Conservation (phyloP, 2,888 invertebrate species). For the Drosophila tripunctata region DNA sequence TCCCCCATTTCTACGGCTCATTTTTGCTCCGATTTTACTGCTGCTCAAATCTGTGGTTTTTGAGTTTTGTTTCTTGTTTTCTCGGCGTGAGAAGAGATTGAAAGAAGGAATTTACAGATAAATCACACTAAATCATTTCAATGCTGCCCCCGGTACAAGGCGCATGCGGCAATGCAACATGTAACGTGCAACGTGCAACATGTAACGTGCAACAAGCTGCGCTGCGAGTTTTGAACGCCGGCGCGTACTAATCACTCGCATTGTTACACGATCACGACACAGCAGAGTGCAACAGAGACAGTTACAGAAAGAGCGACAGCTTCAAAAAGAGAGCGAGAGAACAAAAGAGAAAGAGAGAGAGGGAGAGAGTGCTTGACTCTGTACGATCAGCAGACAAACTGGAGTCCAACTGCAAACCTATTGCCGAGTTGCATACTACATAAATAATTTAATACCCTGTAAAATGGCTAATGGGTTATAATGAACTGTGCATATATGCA, state of each 20-base stretch:
- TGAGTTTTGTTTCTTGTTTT: background rate
- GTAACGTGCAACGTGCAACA: slow-evolving; percentile 16
- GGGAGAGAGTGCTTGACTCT: slow-evolving; percentile 18
- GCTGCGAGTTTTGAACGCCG: slow-evolving; percentile 71
- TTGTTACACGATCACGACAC: slow-evolving; percentile 74
- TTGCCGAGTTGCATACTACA: slow-evolving; percentile 16
- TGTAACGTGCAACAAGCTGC: slow-evolving; percentile 20
- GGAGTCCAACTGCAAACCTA: slow-evolving; percentile 44
- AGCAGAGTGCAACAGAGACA: background rate
- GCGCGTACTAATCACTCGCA: slow-evolving; percentile 81
- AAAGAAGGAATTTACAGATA: slow-evolving; percentile 81
- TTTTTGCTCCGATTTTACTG: background rate
- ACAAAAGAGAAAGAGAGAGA: background rate
- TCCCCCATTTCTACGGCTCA: background rate
- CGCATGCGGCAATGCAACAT: slow-evolving; percentile 71
- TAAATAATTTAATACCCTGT: slow-evolving; percentile 35
- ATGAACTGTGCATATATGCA: background rate
- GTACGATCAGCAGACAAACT: slow-evolving; percentile 39
- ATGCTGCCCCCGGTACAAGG: slow-evolving; percentile 57
- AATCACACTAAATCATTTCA: slow-evolving; percentile 82
- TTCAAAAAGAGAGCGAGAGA: background rate
- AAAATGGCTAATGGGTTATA: background rate
- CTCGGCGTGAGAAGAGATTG: slow-evolving; percentile 81
- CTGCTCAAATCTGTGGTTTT: background rate
- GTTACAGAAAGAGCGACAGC: background rate